A percentile compares a stretch with the other conserved stretches of the same genome.
Conservation (phyloP, 2,113 vertebrate species). For the Nannospalax galili region DNA sequence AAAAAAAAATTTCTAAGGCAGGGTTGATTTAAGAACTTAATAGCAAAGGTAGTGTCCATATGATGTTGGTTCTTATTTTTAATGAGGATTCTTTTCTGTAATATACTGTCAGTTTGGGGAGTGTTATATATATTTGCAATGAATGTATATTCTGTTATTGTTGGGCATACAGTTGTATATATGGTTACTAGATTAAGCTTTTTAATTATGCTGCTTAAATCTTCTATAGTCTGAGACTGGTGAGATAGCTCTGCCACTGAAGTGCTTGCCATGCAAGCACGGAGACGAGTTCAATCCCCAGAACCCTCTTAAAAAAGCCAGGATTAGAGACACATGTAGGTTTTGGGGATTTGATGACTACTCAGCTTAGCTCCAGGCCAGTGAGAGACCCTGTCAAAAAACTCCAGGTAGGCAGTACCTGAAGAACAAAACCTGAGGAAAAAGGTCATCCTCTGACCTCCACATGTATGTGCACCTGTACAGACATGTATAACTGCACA, state of each 20-base stretch:
- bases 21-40: no score
- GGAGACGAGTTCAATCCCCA: neutral
- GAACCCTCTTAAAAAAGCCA: neutral
- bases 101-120: neutral
- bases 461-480: neutral
- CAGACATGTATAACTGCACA: no score
- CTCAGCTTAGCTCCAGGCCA: neutral
- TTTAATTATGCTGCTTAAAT: neutral
- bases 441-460: neutral
- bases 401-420: neutral
- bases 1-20: neutral
- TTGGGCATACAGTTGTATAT: neutral
- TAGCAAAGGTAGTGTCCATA: neutral
- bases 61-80: neutral
- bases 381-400: neutral
- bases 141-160: neutral
- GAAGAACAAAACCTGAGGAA: no score
- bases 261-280: neutral
- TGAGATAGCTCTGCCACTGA: no score
- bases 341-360: neutral
- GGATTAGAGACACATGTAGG: neutral
- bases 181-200: neutral
- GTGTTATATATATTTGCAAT: neutral
- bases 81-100: conserved; percentile 10
- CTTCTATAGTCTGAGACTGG: neutral